Evolutionary conservation across 2,888 invertebrate species (phyloP).

Genomic region (Agonopterix alstromeriana): DNA sequence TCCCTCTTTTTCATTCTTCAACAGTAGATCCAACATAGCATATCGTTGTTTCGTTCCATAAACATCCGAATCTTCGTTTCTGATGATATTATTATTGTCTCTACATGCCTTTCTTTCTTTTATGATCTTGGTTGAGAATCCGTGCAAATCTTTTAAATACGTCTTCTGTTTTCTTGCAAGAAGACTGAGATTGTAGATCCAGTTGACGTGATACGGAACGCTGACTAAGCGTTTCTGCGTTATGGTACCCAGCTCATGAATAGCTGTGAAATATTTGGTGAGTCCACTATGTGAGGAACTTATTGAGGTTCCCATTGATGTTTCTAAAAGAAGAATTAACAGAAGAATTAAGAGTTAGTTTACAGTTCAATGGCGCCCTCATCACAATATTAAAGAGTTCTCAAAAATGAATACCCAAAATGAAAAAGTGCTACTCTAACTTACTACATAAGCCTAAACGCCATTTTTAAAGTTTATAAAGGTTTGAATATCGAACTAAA

Average conservation of each 20-base stretch:
- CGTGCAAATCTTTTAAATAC: conserved; percentile 62
- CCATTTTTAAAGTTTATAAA: too few species aligned
- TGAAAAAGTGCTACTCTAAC: too few species aligned
- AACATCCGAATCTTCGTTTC: conserved; percentile 10
- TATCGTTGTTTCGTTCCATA: conserved; percentile 59
- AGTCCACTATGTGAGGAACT: conserved; percentile 45
- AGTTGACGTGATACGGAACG: conserved; percentile 76
- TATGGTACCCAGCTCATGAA: conserved; percentile 52
- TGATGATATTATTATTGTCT: not conserved
- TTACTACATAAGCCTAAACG: too few species aligned
- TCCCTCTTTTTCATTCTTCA: conserved; percentile 59
- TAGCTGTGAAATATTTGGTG: conserved; percentile 67
- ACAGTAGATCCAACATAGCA: conserved; percentile 42
- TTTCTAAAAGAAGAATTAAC: conserved; percentile 42
- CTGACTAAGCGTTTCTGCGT: conserved; percentile 34
- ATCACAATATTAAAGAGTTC: too few species aligned
- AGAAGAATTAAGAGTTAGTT: not conserved
- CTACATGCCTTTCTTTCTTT: conserved; percentile 45
- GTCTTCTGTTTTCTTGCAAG: conserved; percentile 66
- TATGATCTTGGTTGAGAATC: conserved; percentile 75
- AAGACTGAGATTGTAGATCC: conserved; percentile 59
- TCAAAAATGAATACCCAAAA: too few species aligned
- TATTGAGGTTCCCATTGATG: conserved; percentile 79
- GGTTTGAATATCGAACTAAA: too few species aligned
- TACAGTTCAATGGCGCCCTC: not conserved